Conservation (phyloP, 2,797 vertebrate species). For the Diglossa cyanea region DNA sequence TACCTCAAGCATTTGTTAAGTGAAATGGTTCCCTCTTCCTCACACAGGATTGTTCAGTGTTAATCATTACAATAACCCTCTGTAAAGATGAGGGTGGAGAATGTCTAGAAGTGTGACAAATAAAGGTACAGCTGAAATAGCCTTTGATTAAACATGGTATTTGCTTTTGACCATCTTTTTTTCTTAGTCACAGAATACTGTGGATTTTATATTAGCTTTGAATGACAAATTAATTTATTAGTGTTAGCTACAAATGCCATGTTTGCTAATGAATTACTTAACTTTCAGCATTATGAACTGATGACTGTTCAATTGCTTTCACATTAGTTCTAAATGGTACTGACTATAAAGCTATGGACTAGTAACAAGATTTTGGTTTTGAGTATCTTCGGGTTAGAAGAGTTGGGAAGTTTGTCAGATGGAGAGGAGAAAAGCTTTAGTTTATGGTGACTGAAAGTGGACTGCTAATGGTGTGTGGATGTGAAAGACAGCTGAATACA, state of each 20-base stretch:
- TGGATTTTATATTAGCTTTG: not conserved
- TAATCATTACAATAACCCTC: not conserved
- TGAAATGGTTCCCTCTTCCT: not conserved
- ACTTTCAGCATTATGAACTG: not conserved
- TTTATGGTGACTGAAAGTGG: not conserved
- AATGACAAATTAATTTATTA: not conserved
- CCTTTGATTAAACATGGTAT: not conserved
- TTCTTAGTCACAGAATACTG: not conserved
- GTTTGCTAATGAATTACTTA: not conserved
- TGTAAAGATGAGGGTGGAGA: not conserved
- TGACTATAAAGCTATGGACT: not conserved
- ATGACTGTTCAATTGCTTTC: not conserved
- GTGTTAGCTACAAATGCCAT: not conserved
- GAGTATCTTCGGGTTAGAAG: not conserved
- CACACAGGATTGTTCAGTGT: not conserved
- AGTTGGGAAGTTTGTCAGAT: not conserved
- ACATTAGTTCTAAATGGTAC: not conserved
- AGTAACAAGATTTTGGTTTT: not conserved
- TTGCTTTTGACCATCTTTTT: slow-evolving; percentile 20
- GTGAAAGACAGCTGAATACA: not conserved
- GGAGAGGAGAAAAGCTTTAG: not conserved
- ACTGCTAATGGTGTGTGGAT: not conserved
- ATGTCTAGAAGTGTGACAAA: not conserved
- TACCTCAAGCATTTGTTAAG: not conserved
- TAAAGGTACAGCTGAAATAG: not conserved